Base-by-base conservation (phyloP, 2,797 vertebrate genomes). In the Holocentrus rufus region DNA sequence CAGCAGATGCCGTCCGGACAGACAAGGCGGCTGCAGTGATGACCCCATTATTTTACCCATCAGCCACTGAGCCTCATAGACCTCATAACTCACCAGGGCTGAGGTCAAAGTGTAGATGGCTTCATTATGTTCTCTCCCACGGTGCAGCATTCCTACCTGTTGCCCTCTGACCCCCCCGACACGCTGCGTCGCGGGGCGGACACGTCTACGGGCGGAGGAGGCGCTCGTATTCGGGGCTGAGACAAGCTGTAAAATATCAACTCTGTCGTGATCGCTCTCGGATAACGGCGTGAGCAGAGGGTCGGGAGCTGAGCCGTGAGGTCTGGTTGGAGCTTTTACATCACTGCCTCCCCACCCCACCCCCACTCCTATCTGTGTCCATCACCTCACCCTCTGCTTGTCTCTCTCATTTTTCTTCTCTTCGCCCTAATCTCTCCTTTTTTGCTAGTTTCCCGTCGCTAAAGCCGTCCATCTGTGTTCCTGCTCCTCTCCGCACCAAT, bases 121-220 rank as follows among this genome's bases (percentile, higher is more conserved):
- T 89, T 87, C 84, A 92, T 91, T 86, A 89, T 80, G 86, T 83
- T 80, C 47, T 30, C 82, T 85, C 79, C 85, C 75, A 77, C 58
- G 69, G 81, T 36, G 85, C 80, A 17, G 72, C 89, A 89, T 91
- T 91, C 88, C 88, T 88, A 73, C 69, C 84, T 81, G 73, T 62
- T 88, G 84, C 64, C 82, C 84, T 82, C 20, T 82, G 77, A 86
- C 81, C 78, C 44, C 13, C 44, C 58, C 7, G 31, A 54, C 73
- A 59, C 30, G 68, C 85, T 82, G 81, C 56, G 76, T 55, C 15
- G 55, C 47, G 80, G 25, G 65, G 36, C 20, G 54, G 47, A 53
- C 49, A 39, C 76, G 62, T 80, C 74, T 73, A 18, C 30, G 63
- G 56, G 67, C 74, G 54, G 25, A 57, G 62, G 18, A 46, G 71